Evolutionary conservation across 2,113 vertebrate species (phyloP), one percentile per base, ranked within the genome.

Genomic region (Hemicordylus capensis): DNA sequence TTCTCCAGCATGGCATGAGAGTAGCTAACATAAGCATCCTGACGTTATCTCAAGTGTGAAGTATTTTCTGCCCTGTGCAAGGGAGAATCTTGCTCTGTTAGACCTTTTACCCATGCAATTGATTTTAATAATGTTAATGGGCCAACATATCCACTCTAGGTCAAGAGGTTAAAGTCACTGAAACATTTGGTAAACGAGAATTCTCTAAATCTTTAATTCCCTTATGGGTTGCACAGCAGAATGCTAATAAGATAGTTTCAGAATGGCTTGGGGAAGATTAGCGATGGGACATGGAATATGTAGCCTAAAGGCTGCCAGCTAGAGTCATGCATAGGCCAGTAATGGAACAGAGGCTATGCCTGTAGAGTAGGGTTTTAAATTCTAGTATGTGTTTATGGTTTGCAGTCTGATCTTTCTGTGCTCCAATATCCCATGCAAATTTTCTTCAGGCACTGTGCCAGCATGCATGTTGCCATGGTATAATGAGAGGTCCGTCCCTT

Each of bases 181-280:
- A 75, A 88, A 48, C 39, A 74, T 85, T 54, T 91, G 14, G 31
- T 17, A 24, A 72, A 76, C 5, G 28, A 15, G 73, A 61, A 80
- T 90, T 91, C 22, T 2, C 90, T 4, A 44, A 37, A 0, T 80
- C 31, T 31, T 1, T 87, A 67, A 67, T 54, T 39, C 72, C 19
- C 24, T 86, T 54, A 74, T 28, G 81, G 24, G 4, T 12, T 39
- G 48, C 76, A 19, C 1, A 15, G 19, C 2, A 0, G 17, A 10
- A 83, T 88, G 48, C 42, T 87, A 66, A 83, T 83, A 82, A 82
- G 69, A 61, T 73, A 44, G 48, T 72, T 42, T 76, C 64, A 51
- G 86, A 78, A 6, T 2, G 4, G 10, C 28, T 7, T 76, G 75
- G n/a, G 1, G 24, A n/a, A n/a, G 37, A 37, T 31, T 85, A 61